A percentile compares a stretch with the other conserved stretches of the same genome.
phyloP scores from a whole-genome alignment of 2,797 vertebrate genomes.

The Capromys pilorides region DNA sequence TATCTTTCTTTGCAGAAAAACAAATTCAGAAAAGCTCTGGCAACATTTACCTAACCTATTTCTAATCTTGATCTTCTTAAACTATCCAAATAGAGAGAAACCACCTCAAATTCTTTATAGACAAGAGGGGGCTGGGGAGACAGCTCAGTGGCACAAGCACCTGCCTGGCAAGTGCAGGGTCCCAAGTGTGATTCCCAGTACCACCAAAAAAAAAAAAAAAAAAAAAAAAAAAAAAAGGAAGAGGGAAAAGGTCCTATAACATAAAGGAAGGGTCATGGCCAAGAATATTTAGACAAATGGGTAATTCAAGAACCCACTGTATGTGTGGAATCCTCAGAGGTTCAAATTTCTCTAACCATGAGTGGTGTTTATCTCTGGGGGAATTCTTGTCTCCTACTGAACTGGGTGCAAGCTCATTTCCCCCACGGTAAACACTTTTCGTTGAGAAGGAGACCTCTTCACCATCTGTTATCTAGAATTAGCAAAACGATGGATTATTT shows the following conservation, averaged over 20 bases:
- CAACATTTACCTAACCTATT: constrained; percentile 3
- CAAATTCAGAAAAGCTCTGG: neutral
- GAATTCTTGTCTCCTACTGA: constrained; percentile 61
- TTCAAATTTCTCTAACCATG: constrained; percentile 34
- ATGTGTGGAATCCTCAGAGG: neutral
- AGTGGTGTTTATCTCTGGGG: constrained; percentile 11
- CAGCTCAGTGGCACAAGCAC: too few species aligned
- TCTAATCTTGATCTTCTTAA: constrained; percentile 52
- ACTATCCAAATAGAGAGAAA: constrained; percentile 25
- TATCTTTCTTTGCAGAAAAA: constrained; percentile 55
- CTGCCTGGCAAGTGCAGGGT: too few species aligned
- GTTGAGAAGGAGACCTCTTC: constrained; percentile 61
- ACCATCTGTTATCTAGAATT: constrained; percentile 78
- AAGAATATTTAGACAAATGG: neutral
- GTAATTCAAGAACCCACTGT: neutral
- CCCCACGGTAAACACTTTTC: constrained; percentile 62
- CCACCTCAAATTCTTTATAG: constrained; percentile 21
- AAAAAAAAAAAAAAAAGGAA: too few species aligned
- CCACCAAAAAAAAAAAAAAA: too few species aligned
- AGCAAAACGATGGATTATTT: constrained; percentile 78
- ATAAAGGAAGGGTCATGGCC: neutral
- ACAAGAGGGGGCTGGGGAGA: too few species aligned
- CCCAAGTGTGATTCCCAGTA: too few species aligned
- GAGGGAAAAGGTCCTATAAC: neutral
- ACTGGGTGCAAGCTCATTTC: constrained; percentile 71